Base-by-base conservation (phyloP, 2,888 invertebrate genomes). In the Strigamia transsilvanica region DNA sequence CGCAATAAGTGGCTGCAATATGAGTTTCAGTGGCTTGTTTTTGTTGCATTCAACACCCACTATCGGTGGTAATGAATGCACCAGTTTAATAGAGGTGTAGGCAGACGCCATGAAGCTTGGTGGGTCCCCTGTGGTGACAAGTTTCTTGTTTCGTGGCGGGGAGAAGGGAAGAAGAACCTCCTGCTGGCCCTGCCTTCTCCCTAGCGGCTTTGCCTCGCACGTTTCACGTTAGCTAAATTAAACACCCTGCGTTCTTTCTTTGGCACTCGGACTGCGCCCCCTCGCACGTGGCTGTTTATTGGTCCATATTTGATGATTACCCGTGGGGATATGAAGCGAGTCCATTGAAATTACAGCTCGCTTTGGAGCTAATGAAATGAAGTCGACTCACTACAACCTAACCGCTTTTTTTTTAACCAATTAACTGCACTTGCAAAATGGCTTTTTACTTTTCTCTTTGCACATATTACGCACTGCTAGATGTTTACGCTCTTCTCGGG, bases 221-320 rank as follows among this genome's bases (percentile, higher is more conserved):
- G 61, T 66, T 66, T 23, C 61, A 66, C 61, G 61, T 66, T 66
- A 66, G 61, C 61, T 66, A 66, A 66, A 66, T 66, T 66, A 66
- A 66, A 66, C n/a, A 66, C 61, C 61, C 61, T 23, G 21, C 61
- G 10, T 18, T 66, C 61, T 66, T 66, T 18, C 21, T 18, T 18
- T 66, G 61, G 21, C 61, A 66, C 21, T 66, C 61, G 21, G 23
- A 66, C 61, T 66, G 23, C 61, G 23, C 23, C 61, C 61, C 21
- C 23, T 66, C 61, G 61, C 18, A 66, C 61, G 61, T 66, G 61
- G 61, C 61, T 66, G 61, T 66, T 66, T 66, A 66, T 66, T 66
- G 61, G 61, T 23, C 61, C 61, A 66, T 66, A 66, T 66, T 66
- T 66, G 61, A 66, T 66, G 61, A 66, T 66, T 66, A 66, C 61